A percentile compares a stretch with the other conserved stretches of the same genome.
Conservation (phyloP, 2,888 invertebrate species). For the Loripinus fragilis region DNA sequence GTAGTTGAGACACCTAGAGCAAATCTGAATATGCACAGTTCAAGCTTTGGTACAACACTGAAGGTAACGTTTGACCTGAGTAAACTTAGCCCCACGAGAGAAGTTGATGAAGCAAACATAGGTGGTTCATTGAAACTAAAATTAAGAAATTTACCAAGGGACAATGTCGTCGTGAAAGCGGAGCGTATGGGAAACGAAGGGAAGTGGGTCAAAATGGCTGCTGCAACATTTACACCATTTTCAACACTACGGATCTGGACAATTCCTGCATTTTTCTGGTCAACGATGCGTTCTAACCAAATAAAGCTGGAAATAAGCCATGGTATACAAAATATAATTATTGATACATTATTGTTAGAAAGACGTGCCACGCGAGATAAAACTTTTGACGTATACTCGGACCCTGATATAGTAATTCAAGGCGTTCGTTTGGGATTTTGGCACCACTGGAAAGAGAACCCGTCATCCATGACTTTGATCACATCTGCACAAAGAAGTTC, state of each 20-base stretch:
- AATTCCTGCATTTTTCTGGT: constrained; percentile 60
- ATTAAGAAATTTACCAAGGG: constrained; percentile 46
- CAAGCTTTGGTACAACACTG: constrained; percentile 9
- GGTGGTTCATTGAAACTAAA: constrained; percentile 35
- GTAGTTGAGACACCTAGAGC: constrained; percentile 22
- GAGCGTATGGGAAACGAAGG: constrained; percentile 37
- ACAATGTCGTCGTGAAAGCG: constrained; percentile 43
- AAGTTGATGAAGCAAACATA: constrained; percentile 48
- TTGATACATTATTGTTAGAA: constrained; percentile 55
- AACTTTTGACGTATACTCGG: constrained; percentile 46
- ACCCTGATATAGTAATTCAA: constrained; percentile 47
- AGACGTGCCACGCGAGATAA: constrained; percentile 32
- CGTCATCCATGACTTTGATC: constrained; percentile 49
- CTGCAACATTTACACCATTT: constrained; percentile 46
- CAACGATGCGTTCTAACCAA: constrained; percentile 41
- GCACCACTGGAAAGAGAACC: constrained; percentile 51
- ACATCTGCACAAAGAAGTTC: constrained; percentile 3
- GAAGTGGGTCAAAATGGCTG: constrained; percentile 28
- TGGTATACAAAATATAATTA: constrained; percentile 38
- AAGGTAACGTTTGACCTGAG: constrained; percentile 35
- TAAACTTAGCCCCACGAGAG: constrained; percentile 36
- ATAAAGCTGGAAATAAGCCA: constrained; percentile 45
- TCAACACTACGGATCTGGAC: constrained; percentile 47
- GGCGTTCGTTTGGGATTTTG: constrained; percentile 60
- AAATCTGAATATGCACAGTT: constrained; percentile 25